Evolutionary conservation across 2,113 vertebrate genomes (phyloP).

Genomic region (Vidua macroura): DNA sequence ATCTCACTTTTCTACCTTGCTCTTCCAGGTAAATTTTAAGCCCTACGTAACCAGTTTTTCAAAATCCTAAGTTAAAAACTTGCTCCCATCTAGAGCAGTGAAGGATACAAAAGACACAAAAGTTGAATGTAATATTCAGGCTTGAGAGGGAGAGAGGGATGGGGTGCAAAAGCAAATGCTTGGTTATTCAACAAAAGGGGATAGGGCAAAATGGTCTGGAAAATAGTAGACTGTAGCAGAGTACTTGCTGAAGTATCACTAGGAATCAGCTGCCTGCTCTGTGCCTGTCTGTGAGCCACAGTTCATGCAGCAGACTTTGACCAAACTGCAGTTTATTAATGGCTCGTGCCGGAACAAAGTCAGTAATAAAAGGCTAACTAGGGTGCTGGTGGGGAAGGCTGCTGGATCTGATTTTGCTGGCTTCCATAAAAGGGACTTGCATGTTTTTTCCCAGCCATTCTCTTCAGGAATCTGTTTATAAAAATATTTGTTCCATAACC

Average conservation of each 20-base stretch:
- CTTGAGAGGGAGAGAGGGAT: background rate
- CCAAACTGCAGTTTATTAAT: background rate
- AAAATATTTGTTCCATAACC: slow-evolving; percentile 35
- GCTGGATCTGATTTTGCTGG: background rate
- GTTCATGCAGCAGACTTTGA: background rate
- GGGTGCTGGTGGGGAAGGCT: background rate
- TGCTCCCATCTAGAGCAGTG: background rate
- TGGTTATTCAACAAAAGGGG: background rate
- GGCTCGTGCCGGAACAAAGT: background rate
- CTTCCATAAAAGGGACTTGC: background rate
- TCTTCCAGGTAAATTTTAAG: background rate
- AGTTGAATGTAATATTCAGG: background rate
- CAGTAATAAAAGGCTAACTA: background rate
- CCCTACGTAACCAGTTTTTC: background rate
- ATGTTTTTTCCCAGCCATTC: slow-evolving; percentile 15
- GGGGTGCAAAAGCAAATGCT: background rate
- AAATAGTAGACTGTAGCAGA: accelerated
- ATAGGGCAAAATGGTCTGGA: background rate
- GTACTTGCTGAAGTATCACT: background rate
- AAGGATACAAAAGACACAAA: background rate
- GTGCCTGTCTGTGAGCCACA: background rate
- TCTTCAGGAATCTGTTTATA: slow-evolving; percentile 25
- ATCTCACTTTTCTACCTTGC: background rate
- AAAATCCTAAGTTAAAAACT: background rate
- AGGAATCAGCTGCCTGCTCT: background rate